These are phyloP conservation scores for Cavia aperea DNA, from an alignment of 2,113 vertebrate species.

Conservation along the genomic window DNA sequence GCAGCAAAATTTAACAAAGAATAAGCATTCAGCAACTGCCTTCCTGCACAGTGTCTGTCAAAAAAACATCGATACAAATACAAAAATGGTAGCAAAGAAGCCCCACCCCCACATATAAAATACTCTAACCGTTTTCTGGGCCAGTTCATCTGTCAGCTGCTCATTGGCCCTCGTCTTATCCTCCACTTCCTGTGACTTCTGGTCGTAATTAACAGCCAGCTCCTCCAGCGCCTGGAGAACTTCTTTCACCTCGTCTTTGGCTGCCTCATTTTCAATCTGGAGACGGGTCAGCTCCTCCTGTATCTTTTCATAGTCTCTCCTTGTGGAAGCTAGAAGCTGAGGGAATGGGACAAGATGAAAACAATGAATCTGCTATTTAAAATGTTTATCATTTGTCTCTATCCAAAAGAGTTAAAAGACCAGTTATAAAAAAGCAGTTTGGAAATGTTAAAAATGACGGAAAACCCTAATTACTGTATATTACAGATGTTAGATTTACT, in stretches of 20 bases:
- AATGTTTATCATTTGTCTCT: background rate
- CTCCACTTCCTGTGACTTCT: slow-evolving; percentile 92
- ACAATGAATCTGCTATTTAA: background rate
- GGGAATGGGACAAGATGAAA: background rate
- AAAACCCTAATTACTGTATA: background rate
- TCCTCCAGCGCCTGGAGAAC: slow-evolving; percentile 95
- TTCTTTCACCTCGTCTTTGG: slow-evolving; percentile 94
- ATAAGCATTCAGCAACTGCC: background rate
- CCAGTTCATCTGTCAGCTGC: slow-evolving; percentile 86
- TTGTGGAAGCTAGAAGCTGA: slow-evolving; percentile 89
- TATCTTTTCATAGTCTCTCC: slow-evolving; percentile 90
- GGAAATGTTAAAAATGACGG: background rate
- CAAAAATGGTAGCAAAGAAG: background rate
- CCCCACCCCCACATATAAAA: background rate
- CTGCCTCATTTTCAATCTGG: slow-evolving; percentile 91
- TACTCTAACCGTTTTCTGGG: slow-evolving; percentile 82
- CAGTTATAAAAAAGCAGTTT: background rate
- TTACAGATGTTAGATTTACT: background rate
- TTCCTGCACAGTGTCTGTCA: background rate
- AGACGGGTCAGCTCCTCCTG: slow-evolving; percentile 92
- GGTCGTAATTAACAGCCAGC: slow-evolving; percentile 92
- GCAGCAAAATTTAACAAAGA: background rate
- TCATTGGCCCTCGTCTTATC: slow-evolving; percentile 83
- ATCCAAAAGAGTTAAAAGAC: background rate
- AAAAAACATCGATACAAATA: background rate